These are phyloP conservation scores for Hippocampus abdominalis DNA, from an alignment of 2,113 vertebrate species.

Conservation along the genomic window DNA sequence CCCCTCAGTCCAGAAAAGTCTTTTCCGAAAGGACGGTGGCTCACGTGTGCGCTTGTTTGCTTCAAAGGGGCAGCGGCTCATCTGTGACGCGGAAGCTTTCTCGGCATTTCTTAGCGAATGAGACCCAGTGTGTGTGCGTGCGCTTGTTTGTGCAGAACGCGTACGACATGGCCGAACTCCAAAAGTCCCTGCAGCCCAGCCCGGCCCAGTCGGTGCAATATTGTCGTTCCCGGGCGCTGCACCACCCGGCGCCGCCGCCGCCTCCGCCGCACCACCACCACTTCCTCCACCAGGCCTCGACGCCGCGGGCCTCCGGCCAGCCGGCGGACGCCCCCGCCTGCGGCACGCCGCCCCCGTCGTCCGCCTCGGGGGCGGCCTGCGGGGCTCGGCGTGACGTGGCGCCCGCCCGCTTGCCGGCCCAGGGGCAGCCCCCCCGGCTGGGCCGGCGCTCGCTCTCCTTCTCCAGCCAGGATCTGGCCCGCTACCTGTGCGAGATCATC, in stretches of 20 bases:
- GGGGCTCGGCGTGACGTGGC: slow-evolving; percentile 71
- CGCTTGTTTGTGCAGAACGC: slow-evolving; percentile 68
- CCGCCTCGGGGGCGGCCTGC: slow-evolving; percentile 39
- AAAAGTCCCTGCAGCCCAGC: slow-evolving; percentile 81
- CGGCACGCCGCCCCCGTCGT: slow-evolving; percentile 55
- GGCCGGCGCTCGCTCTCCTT: slow-evolving; percentile 65
- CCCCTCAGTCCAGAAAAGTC: too few species aligned
- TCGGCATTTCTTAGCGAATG: background rate
- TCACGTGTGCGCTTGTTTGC: too few species aligned
- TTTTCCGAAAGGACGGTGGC: too few species aligned
- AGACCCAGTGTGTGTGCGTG: background rate
- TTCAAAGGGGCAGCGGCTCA: too few species aligned
- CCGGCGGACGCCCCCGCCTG: slow-evolving; percentile 45
- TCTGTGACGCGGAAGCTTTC: too few species aligned
- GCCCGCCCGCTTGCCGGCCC: slow-evolving; percentile 58
- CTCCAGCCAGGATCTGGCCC: slow-evolving; percentile 70
- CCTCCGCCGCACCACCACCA: slow-evolving; percentile 57
- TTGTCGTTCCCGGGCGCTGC: slow-evolving; percentile 58
- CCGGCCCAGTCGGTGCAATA: slow-evolving; percentile 75
- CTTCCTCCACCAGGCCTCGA: slow-evolving; percentile 54
- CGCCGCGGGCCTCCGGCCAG: slow-evolving; percentile 47
- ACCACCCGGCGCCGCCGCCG: slow-evolving; percentile 59
- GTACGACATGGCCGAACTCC: slow-evolving; percentile 85
- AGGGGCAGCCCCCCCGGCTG: slow-evolving; percentile 63
- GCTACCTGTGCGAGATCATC: slow-evolving; percentile 75